Conservation (phyloP, 2,888 invertebrate genomes). For the Eulithis prunata region DNA sequence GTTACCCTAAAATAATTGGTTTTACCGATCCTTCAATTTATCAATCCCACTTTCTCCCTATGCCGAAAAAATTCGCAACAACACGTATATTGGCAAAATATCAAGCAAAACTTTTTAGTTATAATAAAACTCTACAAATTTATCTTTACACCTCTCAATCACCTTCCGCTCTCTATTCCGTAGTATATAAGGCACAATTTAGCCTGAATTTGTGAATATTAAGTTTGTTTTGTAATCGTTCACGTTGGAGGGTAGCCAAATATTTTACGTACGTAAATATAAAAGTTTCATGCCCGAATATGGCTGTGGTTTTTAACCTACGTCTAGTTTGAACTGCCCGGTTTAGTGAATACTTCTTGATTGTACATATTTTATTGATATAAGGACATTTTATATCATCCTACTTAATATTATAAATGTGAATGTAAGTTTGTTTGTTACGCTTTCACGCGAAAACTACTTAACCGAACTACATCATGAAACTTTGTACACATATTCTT, state of each 20-base stretch:
- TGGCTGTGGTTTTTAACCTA: constrained; percentile 14
- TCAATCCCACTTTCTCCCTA: constrained; percentile 33
- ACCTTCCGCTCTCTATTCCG: constrained; percentile 1
- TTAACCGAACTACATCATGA: too few species aligned
- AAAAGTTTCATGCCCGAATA: constrained; percentile 37
- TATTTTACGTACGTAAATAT: constrained; percentile 43
- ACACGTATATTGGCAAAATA: constrained; percentile 48
- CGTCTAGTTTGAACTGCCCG: background rate
- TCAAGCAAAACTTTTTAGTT: constrained; percentile 44
- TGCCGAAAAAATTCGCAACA: constrained; percentile 36
- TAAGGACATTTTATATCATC: too few species aligned
- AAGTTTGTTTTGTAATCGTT: constrained; percentile 37
- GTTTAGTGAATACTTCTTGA: too few species aligned
- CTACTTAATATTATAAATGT: too few species aligned
- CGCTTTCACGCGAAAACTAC: too few species aligned
- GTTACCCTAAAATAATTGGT: constrained; percentile 7
- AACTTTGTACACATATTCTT: too few species aligned
- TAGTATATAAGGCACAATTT: constrained; percentile 1
- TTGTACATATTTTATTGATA: too few species aligned
- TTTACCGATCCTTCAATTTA: constrained; percentile 29
- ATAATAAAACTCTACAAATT: constrained; percentile 30
- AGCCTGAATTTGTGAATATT: background rate
- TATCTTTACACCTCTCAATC: constrained; percentile 16
- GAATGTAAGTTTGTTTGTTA: too few species aligned
- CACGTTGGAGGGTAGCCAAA: constrained; percentile 45